Conservation (phyloP, 2,113 vertebrate species). For the Dolichotis patagonum region DNA sequence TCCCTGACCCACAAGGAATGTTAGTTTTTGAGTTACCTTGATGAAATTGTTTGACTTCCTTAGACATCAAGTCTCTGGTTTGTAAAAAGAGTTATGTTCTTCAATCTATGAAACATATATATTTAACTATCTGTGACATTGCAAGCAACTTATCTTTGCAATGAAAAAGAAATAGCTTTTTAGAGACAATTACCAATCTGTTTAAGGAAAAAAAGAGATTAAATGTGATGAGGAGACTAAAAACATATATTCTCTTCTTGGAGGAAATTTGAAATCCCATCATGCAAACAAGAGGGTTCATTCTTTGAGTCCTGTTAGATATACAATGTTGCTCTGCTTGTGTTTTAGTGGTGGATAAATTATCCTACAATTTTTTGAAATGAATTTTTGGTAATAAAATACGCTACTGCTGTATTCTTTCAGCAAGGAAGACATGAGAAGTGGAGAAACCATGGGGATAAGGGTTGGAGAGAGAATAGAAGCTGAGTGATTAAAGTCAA, state of each 20-base stretch:
- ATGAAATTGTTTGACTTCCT: conserved; percentile 21
- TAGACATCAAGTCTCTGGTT: not conserved
- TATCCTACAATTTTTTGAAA: conserved; percentile 53
- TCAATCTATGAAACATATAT: not conserved
- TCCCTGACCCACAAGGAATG: no score
- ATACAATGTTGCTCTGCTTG: not conserved
- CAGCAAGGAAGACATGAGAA: conserved; percentile 42
- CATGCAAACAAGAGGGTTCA: conserved; percentile 18
- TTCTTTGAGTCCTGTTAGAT: conserved; percentile 43
- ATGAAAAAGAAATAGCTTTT: conserved; percentile 3
- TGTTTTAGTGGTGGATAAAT: conserved; percentile 53
- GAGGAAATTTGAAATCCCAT: conserved; percentile 56
- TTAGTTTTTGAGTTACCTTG: not conserved
- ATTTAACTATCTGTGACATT: not conserved
- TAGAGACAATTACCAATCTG: conserved; percentile 23
- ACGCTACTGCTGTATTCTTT: conserved; percentile 27
- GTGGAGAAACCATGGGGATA: not conserved
- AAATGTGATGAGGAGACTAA: not conserved
- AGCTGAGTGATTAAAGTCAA: conserved; percentile 45
- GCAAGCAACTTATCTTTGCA: not conserved
- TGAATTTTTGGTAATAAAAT: conserved; percentile 40
- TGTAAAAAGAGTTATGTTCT: not conserved
- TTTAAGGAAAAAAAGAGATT: not conserved
- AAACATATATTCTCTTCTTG: not conserved
- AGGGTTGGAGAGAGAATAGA: conserved; percentile 47